phyloP scores from a whole-genome alignment of 2,113 vertebrate species.

The Mus pahari region DNA sequence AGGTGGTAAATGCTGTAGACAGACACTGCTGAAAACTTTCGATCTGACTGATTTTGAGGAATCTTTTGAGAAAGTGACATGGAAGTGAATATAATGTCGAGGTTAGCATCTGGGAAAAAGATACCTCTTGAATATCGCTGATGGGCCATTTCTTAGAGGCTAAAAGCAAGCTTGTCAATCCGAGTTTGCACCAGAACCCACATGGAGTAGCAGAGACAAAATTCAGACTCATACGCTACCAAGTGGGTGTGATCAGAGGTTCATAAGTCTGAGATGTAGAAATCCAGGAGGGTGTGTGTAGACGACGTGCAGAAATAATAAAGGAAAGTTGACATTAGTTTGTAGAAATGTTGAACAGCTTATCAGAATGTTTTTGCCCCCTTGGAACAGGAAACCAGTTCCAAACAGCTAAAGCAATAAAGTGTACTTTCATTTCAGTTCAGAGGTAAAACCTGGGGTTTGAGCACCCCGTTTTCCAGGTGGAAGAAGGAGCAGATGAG shows the following conservation, averaged over 20 bases:
- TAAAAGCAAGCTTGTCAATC: not conserved
- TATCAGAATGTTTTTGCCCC: not conserved
- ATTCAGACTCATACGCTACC: too few relatives aligned
- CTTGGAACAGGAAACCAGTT: not conserved
- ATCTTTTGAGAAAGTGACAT: constrained; percentile 27
- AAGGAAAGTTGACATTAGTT: not conserved
- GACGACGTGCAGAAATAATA: not conserved
- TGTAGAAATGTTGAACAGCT: not conserved
- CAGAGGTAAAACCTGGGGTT: not conserved
- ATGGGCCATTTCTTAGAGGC: not conserved
- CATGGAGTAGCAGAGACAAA: not conserved
- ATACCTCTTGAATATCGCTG: not conserved
- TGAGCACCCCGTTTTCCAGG: not conserved
- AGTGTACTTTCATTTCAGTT: not conserved
- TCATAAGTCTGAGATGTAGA: not conserved
- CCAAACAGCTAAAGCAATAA: not conserved
- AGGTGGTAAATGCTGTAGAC: not conserved
- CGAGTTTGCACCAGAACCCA: not conserved
- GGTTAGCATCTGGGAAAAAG: not conserved
- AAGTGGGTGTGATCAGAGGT: not conserved
- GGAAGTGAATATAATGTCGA: not conserved
- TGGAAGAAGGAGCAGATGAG: not conserved
- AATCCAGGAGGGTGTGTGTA: not conserved
- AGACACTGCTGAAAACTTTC: not conserved
- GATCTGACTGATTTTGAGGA: not conserved